Conservation (phyloP, 2,888 invertebrate genomes). For the Mantis religiosa region DNA sequence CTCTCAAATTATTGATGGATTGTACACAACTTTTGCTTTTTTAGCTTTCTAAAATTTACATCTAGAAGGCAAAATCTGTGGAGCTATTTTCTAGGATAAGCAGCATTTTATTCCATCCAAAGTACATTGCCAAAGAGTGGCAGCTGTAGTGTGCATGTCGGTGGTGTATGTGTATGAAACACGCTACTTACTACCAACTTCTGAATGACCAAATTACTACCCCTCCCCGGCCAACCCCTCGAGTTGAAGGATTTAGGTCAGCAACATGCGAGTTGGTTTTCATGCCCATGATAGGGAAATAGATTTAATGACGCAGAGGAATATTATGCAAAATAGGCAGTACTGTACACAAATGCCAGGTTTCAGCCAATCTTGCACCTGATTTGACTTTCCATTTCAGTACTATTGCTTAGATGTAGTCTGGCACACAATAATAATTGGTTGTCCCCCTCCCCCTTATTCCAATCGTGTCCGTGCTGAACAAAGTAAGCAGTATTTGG, state of each 20-base stretch:
- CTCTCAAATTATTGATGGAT: too few species aligned
- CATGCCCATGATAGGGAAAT: background rate
- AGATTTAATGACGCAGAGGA: background rate
- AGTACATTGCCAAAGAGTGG: background rate
- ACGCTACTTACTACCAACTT: background rate
- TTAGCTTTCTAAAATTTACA: too few species aligned
- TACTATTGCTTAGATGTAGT: background rate
- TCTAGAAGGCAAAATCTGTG: too few species aligned
- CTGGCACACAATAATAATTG: too few species aligned
- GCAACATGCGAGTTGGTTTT: background rate
- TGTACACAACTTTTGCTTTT: too few species aligned
- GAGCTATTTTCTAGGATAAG: too few species aligned
- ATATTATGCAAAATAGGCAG: background rate
- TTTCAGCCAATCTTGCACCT: background rate
- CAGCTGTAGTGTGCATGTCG: background rate
- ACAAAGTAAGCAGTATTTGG: too few species aligned
- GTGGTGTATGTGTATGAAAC: background rate
- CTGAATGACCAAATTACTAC: conserved; percentile 6
- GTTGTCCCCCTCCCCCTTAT: too few species aligned
- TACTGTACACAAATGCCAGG: background rate
- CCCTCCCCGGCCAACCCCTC: background rate
- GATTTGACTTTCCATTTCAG: background rate
- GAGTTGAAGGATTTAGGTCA: background rate
- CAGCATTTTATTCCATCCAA: background rate
- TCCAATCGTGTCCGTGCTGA: too few species aligned